phyloP scores from a whole-genome alignment of 2,888 invertebrate genomes.

The Temnothorax ravouxi region DNA sequence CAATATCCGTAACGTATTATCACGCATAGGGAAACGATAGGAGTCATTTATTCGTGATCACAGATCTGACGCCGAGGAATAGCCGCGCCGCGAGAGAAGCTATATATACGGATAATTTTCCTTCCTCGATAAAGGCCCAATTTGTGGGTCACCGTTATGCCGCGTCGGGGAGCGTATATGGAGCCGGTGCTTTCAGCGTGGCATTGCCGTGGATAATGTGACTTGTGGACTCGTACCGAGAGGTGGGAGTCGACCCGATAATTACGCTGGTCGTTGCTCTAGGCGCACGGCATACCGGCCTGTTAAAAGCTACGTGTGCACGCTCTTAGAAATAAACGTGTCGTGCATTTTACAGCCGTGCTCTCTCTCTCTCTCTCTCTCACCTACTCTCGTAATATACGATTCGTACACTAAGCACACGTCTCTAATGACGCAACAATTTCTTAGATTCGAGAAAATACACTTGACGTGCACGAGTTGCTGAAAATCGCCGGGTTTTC shows the following conservation, averaged over 20 bases:
- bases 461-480: neutral
- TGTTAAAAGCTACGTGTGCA: conserved; percentile 74
- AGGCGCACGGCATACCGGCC: conserved; percentile 69
- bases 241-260: conserved; percentile 70
- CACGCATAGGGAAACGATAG: conserved; percentile 27
- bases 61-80: conserved; percentile 32
- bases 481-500: neutral
- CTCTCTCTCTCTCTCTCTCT: neutral
- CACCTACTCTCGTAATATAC: neutral
- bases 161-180: conserved; percentile 1
- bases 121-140: conserved; percentile 50
- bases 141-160: conserved; percentile 66
- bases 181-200: conserved; percentile 21
- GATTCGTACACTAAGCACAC: neutral
- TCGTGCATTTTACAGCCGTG: conserved; percentile 65
- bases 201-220: conserved; percentile 61
- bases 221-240: conserved; percentile 47
- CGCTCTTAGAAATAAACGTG: conserved; percentile 65
- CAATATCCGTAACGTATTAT: conserved; percentile 40
- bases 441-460: conserved; percentile 13
- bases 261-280: conserved; percentile 77
- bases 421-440: conserved; percentile 25
- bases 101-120: conserved; percentile 46
- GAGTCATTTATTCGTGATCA: conserved; percentile 37
- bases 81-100: conserved; percentile 42